These are phyloP conservation scores for Chanos chanos DNA, from an alignment of 2,797 vertebrate genomes.

Conservation along the genomic window DNA sequence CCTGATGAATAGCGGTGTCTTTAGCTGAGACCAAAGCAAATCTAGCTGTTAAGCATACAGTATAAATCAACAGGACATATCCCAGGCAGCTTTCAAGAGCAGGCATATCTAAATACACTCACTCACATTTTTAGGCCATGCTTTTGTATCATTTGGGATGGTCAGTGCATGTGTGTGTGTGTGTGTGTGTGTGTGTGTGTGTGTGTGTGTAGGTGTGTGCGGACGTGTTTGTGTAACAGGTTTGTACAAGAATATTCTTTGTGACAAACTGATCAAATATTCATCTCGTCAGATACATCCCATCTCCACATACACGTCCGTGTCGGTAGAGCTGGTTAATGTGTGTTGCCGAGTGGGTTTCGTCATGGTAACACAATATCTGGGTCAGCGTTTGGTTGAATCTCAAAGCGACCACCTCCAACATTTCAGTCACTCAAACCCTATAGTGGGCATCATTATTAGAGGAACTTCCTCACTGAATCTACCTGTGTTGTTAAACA, in stretches of 20 bases:
- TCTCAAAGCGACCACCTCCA: not conserved
- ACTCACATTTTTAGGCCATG: not conserved
- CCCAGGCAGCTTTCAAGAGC: too few species aligned
- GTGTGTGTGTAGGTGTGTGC: not conserved
- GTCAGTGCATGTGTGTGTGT: too few species aligned
- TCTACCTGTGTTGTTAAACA: too few species aligned
- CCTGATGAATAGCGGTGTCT: too few species aligned
- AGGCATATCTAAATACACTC: too few species aligned
- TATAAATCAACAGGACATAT: too few species aligned
- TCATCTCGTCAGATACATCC: not conserved
- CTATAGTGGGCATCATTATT: not conserved
- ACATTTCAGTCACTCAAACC: not conserved
- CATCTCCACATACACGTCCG: slow-evolving; percentile 4
- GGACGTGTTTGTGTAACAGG: not conserved
- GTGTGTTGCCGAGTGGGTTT: too few species aligned
- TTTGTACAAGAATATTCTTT: slow-evolving; percentile 27
- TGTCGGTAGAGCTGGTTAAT: too few species aligned
- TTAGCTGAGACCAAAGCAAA: too few species aligned
- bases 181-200: slow-evolving; percentile 3
- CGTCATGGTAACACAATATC: slow-evolving; percentile 5
- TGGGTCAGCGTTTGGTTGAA: slow-evolving; percentile 14
- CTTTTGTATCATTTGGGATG: not conserved
- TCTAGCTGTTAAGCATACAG: too few species aligned
- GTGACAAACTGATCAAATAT: slow-evolving; percentile 32
- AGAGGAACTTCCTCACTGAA: too few species aligned